phyloP scores from a whole-genome alignment of 2,888 invertebrate genomes.

The Eupeodes latifasciatus region DNA sequence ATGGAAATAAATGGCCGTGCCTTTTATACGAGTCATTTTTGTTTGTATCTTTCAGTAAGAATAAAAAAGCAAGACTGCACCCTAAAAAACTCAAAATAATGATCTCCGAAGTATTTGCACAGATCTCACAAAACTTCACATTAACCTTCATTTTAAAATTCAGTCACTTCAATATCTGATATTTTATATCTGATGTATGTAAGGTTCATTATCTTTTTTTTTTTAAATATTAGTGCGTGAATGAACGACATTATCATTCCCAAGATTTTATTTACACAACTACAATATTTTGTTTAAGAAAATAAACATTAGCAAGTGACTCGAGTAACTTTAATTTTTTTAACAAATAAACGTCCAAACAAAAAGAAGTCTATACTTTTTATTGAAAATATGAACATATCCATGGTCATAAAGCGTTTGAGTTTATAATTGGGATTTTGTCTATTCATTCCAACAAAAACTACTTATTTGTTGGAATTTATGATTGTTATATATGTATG shows the following conservation, averaged over 20 bases:
- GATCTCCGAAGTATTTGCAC: too few relatives aligned
- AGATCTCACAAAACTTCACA: too few relatives aligned
- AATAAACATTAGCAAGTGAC: neutral
- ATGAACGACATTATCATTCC: neutral
- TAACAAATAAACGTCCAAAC: neutral
- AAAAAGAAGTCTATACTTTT: neutral
- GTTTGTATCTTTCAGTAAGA: too few relatives aligned
- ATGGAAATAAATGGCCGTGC: too few relatives aligned
- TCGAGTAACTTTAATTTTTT: neutral
- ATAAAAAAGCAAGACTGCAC: too few relatives aligned
- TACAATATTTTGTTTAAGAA: neutral
- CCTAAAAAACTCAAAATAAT: too few relatives aligned
- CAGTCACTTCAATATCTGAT: too few relatives aligned
- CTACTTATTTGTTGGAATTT: neutral
- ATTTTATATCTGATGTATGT: too few relatives aligned
- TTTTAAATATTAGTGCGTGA: neutral
- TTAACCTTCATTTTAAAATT: too few relatives aligned
- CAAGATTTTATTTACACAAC: neutral
- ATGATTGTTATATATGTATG: neutral
- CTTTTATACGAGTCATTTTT: too few relatives aligned
- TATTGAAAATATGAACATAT: neutral
- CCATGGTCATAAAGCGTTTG: neutral
- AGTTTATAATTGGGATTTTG: neutral
- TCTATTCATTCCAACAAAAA: neutral
- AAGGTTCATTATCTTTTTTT: too few relatives aligned